phyloP scores from a whole-genome alignment of 1,140 invertebrate genomes.

The Caenorhabditis brenneri region DNA sequence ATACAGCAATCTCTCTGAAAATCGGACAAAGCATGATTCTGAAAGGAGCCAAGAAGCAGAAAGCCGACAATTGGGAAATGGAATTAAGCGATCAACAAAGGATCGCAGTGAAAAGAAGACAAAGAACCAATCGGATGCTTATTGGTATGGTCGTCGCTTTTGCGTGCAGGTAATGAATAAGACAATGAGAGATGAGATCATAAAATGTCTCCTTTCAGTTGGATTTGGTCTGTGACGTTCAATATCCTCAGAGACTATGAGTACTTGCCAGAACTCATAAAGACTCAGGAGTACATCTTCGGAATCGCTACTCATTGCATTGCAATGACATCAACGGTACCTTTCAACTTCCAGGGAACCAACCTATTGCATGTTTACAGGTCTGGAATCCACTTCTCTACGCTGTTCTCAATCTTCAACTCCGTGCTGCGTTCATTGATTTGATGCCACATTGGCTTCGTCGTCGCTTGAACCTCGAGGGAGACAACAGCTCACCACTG shows the following conservation, averaged over 20 bases:
- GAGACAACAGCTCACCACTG: conserved; percentile 46
- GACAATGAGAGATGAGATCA: background rate
- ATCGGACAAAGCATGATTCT: conserved; percentile 65
- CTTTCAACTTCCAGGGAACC: background rate
- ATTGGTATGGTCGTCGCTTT: conserved; percentile 66
- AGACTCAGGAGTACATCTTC: conserved; percentile 70
- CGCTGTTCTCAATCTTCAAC: conserved; percentile 73
- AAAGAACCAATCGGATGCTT: conserved; percentile 70
- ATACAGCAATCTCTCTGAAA: conserved; percentile 67
- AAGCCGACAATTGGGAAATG: conserved; percentile 44
- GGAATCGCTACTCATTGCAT: conserved; percentile 74
- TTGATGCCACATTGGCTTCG: conserved; percentile 65
- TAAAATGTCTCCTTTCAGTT: conserved; percentile 67
- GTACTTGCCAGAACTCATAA: conserved; percentile 64
- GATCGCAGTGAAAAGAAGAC: conserved; percentile 65
- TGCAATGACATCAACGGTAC: conserved; percentile 74
- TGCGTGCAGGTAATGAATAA: conserved; percentile 38
- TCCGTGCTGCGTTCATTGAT: conserved; percentile 67
- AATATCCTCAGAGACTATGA: conserved; percentile 74
- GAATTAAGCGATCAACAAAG: conserved; percentile 60
- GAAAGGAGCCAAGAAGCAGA: conserved; percentile 58
- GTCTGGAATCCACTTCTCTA: conserved; percentile 75
- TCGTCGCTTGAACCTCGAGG: conserved; percentile 10
- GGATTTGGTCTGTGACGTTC: conserved; percentile 75
- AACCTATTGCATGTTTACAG: conserved; percentile 56